Base-by-base conservation (phyloP, 2,113 vertebrate species). In the Chamaea fasciata region DNA sequence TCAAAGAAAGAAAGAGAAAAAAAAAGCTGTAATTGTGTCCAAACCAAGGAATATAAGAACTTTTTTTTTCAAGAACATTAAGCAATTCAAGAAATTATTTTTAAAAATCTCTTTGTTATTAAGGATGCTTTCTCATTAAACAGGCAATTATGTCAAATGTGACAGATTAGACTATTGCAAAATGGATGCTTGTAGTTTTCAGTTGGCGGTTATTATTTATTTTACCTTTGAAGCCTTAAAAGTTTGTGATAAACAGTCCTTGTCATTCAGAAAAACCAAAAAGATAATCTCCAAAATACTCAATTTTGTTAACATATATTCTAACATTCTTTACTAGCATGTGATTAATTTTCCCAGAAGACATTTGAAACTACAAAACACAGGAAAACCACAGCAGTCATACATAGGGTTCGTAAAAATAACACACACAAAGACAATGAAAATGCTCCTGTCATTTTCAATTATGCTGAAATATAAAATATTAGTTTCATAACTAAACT, bases 201-300 rank as follows among this genome's bases (percentile, higher is more conserved):
- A 91, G 11, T 21, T 3, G 57, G 42, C 49, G 46, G 86, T 95
- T 90, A 89, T 86, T 91, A 95, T 82, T 90, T 81, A 94, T 95
- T 95, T 96, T 86, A 53, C 42, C 24, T 96, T 73, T 88, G 83
- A 95, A 86, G 27, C 76, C 78, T 86, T 91, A 95, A 90, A 95
- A 84, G 19, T 52, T 75, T 93, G 46, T 92, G 60, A 86, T 60
- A 90, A 96, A 94, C 35, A 59, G 57, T 50, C 56, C 15, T 35
- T 73, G 62, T 55, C 56, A 53, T 91, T 83, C 47, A 81, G 71
- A 92, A 92, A 93, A 96, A 56, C 52, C 55, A 55, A 80, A 93
- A 44, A 6, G 11, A 83, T 92, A 37, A 71, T 74, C 76, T 91
- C 64, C 44, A 79, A 93, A 89, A 82, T 42, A 84, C 31, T 69